Evolutionary conservation across 2,888 invertebrate species (phyloP).

Genomic region (Schizaphis graminum): DNA sequence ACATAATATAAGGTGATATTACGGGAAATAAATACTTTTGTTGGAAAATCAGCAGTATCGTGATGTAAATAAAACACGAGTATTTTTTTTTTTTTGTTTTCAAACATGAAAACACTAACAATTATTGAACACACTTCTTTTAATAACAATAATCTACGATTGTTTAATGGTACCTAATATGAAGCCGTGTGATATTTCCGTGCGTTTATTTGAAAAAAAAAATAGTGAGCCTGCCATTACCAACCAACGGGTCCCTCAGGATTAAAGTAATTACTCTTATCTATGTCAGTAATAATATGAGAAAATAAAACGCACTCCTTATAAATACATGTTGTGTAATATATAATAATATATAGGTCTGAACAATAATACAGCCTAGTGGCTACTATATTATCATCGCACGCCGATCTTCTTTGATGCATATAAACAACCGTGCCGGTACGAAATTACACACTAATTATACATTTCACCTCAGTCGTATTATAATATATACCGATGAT

Average conservation of each 20-base stretch:
- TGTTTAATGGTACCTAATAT: neutral
- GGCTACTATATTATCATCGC: conserved; percentile 33
- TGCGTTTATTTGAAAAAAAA: conserved; percentile 12
- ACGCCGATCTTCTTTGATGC: conserved; percentile 40
- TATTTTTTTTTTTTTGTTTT: neutral
- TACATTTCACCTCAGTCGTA: conserved; percentile 9
- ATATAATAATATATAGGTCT: neutral
- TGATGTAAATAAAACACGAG: neutral
- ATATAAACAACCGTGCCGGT: conserved; percentile 18
- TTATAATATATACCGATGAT: conserved; percentile 13
- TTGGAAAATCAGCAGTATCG: neutral
- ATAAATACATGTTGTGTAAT: conserved; percentile 1
- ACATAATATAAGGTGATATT: neutral
- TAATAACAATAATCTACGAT: conserved; percentile 2
- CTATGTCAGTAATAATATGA: conserved; percentile 31
- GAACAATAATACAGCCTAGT: conserved; percentile 20
- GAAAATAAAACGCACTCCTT: conserved; percentile 25
- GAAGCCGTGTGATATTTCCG: neutral
- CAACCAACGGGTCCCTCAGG: neutral
- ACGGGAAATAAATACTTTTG: neutral
- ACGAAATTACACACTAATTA: conserved; percentile 1
- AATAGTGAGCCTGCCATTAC: conserved; percentile 14
- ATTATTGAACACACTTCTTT: neutral
- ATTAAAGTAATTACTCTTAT: conserved; percentile 41
- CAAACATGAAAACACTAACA: neutral